Percentiles rank a stretch among this genome's conserved stretches.
These are phyloP conservation scores for Hydrotaea diabolus DNA, from an alignment of 2,888 invertebrate genomes.

Conservation along the genomic window DNA sequence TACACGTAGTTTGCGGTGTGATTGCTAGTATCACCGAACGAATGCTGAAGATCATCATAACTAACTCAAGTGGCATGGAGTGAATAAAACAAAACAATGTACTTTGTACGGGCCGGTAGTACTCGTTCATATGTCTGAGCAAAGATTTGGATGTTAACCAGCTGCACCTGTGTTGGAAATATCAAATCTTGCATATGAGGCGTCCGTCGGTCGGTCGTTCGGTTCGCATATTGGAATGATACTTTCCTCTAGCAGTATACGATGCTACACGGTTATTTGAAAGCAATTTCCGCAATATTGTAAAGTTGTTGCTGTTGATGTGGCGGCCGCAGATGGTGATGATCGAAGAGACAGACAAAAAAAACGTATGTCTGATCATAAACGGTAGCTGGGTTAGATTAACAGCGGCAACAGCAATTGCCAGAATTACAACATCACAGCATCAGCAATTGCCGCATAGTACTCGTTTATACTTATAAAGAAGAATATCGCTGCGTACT, in stretches of 20 bases:
- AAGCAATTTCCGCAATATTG: slow-evolving; percentile 61
- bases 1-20: background rate
- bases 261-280: slow-evolving; percentile 36
- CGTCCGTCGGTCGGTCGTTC: slow-evolving; percentile 5
- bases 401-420: slow-evolving; percentile 38
- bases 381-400: slow-evolving; percentile 58
- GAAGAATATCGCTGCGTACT: background rate
- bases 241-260: background rate
- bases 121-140: slow-evolving; percentile 13
- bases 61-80: slow-evolving; percentile 8
- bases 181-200: slow-evolving; percentile 18
- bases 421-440: slow-evolving; percentile 31
- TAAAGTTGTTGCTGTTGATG: background rate
- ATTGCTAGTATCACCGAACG: background rate
- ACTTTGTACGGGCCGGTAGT: background rate
- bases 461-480: too few species aligned
- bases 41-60: too few species aligned
- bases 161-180: slow-evolving; percentile 49
- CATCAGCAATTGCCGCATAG: slow-evolving; percentile 1
- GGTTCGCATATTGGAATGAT: background rate
- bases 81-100: slow-evolving; percentile 25
- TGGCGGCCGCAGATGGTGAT: slow-evolving; percentile 28
- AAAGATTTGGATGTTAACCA: slow-evolving; percentile 43
- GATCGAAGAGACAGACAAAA: slow-evolving; percentile 38
- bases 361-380: slow-evolving; percentile 34